phyloP scores from a whole-genome alignment of 2,797 vertebrate genomes.

The Bovichtus diacanthus region DNA sequence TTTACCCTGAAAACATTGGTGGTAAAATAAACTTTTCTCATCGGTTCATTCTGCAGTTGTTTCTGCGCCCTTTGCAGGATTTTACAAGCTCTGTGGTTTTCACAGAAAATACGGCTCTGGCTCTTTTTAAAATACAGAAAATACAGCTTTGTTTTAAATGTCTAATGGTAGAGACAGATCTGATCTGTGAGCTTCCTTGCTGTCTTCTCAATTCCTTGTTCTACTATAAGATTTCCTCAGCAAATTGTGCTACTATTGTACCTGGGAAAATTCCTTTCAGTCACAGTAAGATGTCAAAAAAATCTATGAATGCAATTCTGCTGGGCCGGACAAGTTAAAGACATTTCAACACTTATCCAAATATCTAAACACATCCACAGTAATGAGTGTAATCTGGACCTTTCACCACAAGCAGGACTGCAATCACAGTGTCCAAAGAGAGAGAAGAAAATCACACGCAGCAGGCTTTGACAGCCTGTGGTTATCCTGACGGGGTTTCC shows the following conservation, averaged over 20 bases:
- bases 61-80: conserved; percentile 4
- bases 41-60: neutral
- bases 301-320: neutral
- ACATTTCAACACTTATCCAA: conserved; percentile 9
- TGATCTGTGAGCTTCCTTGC: neutral
- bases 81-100: conserved; percentile 4
- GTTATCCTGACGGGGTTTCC: conserved; percentile 45
- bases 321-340: neutral
- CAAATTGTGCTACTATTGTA: neutral
- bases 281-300: conserved; percentile 14
- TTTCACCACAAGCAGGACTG: conserved; percentile 39
- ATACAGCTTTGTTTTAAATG: neutral
- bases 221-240: conserved; percentile 5
- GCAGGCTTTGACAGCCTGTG: conserved; percentile 48
- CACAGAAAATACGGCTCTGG: neutral
- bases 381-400: conserved; percentile 49
- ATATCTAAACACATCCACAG: conserved; percentile 33
- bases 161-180: neutral
- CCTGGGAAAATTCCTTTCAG: conserved; percentile 4
- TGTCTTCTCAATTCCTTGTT: conserved; percentile 14
- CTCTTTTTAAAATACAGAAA: neutral
- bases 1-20: conserved; percentile 19
- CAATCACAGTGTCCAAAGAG: conserved; percentile 54
- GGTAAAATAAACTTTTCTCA: conserved; percentile 34
- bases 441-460: conserved; percentile 40